These are phyloP conservation scores for Camelus dromedarius DNA, from an alignment of 2,113 vertebrate species.

Conservation along the genomic window DNA sequence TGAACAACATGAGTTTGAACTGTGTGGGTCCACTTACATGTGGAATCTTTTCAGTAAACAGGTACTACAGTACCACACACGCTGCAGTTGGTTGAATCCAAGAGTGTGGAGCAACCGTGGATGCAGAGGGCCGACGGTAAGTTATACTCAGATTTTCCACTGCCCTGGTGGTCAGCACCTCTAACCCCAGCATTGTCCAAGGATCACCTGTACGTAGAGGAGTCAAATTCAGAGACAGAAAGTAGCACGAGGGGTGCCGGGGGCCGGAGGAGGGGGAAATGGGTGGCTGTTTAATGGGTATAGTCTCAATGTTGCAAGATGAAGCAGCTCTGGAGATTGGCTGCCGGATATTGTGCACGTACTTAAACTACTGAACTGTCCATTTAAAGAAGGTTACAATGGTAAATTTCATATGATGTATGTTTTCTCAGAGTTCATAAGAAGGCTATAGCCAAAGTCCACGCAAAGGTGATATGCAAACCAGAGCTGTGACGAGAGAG, in stretches of 20 bases:
- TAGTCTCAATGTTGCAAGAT: not conserved
- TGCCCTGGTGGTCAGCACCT: fast-evolving
- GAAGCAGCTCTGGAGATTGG: not conserved
- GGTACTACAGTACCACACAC: not conserved
- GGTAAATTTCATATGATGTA: not conserved
- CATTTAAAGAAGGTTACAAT: not conserved
- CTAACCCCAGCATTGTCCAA: not conserved
- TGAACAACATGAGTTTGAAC: too few relatives aligned
- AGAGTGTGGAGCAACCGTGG: not conserved
- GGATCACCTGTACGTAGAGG: not conserved
- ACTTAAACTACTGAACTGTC: not conserved
- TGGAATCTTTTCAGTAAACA: not conserved
- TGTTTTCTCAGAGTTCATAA: not conserved
- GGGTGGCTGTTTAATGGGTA: not conserved
- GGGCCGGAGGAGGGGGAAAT: not conserved
- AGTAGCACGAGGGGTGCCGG: not conserved
- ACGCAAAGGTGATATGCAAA: not conserved
- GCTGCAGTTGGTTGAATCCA: not conserved
- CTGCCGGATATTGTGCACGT: too few relatives aligned
- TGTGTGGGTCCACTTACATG: too few relatives aligned
- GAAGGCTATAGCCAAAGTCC: not conserved
- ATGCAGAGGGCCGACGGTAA: not conserved
- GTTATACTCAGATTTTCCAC: not conserved
- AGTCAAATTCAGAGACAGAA: not conserved
- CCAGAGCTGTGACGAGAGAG: not conserved